Percentiles rank a stretch among this genome's conserved stretches.
These are phyloP conservation scores for Agrilus planipennis DNA, from an alignment of 1,140 invertebrate species.

Conservation along the genomic window DNA sequence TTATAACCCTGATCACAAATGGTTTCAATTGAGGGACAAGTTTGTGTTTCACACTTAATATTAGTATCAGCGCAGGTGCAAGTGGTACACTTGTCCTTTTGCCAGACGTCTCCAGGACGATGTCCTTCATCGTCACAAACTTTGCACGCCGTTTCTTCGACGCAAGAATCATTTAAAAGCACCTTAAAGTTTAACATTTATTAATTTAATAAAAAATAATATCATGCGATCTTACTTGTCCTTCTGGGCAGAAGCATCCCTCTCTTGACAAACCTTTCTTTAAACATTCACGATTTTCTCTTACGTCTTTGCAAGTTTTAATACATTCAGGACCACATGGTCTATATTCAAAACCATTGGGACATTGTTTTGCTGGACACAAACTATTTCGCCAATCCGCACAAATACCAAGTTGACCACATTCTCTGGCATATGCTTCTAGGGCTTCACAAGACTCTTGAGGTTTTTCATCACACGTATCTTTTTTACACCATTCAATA, in stretches of 20 bases:
- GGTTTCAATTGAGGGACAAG: constrained; percentile 44
- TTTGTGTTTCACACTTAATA: constrained; percentile 43
- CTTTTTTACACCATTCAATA: constrained; percentile 54
- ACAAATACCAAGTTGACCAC: constrained; percentile 53
- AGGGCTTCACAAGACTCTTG: constrained; percentile 48
- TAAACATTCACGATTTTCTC: constrained; percentile 19
- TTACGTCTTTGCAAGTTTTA: constrained; percentile 52
- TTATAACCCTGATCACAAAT: constrained; percentile 44
- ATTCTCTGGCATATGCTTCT: constrained; percentile 61
- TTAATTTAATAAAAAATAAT: background rate
- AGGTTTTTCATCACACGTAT: constrained; percentile 45
- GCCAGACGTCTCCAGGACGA: constrained; percentile 40
- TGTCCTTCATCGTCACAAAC: constrained; percentile 47
- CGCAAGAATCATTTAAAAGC: constrained; percentile 45
- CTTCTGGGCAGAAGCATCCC: constrained; percentile 72
- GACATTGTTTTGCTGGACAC: constrained; percentile 47
- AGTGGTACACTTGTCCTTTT: constrained; percentile 58
- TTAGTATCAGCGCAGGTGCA: constrained; percentile 51
- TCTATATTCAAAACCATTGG: constrained; percentile 49
- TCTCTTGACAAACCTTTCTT: constrained; percentile 40
- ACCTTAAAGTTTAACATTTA: constrained; percentile 34
- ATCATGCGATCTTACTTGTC: constrained; percentile 44
- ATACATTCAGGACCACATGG: constrained; percentile 54
- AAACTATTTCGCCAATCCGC: constrained; percentile 54
- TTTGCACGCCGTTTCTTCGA: constrained; percentile 44